Percentiles rank a stretch among this genome's conserved stretches.
Conservation (phyloP, 2,888 invertebrate species). For the Rotaria magnacalcarata region DNA sequence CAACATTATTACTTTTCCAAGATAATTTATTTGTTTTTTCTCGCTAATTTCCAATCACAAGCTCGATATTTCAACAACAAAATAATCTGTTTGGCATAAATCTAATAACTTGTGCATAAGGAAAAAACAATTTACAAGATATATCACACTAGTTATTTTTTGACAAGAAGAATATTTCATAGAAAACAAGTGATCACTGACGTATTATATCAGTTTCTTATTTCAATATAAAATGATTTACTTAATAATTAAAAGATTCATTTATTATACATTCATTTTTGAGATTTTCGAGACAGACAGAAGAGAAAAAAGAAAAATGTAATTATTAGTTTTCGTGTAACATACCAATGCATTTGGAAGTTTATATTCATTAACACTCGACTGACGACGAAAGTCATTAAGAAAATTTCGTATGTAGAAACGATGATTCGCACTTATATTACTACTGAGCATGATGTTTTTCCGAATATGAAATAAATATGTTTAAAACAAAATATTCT, state of each 20-base stretch:
- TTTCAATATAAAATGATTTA: background rate
- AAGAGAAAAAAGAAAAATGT: background rate
- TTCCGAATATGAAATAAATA: background rate
- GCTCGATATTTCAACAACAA: background rate
- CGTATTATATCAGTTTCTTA: background rate
- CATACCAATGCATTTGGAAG: constrained; percentile 23
- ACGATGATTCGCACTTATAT: background rate
- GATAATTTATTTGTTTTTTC: background rate
- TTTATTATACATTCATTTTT: background rate
- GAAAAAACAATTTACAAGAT: no score
- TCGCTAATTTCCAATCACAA: background rate
- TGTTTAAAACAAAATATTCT: background rate
- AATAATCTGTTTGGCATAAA: background rate
- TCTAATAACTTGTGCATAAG: background rate
- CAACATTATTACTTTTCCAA: background rate
- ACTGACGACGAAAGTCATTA: constrained; percentile 10
- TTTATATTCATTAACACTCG: constrained; percentile 31
- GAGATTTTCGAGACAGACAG: no score
- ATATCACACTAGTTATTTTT: no score
- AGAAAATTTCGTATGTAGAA: background rate
- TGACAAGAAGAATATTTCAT: no score
- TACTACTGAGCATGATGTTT: background rate
- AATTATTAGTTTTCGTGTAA: background rate
- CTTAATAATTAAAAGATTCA: background rate
- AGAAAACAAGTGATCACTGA: no score